Evolutionary conservation across 2,113 vertebrate species (phyloP).

Genomic region (Meles meles): DNA sequence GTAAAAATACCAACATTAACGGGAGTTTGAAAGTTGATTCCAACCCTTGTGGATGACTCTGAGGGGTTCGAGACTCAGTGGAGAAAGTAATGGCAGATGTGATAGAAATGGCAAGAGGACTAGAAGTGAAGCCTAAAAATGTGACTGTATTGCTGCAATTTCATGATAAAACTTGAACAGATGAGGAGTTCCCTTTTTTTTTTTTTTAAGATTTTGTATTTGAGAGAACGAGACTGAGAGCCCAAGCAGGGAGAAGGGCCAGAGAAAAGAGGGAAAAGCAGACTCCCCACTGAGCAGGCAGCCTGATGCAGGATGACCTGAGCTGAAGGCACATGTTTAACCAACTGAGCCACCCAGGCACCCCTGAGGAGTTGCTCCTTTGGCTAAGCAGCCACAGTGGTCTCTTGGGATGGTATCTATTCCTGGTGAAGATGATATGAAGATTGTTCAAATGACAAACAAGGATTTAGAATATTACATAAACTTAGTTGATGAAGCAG

Average conservation of each 20-base stretch:
- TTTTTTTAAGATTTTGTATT: background rate
- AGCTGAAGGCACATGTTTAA: background rate
- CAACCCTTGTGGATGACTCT: background rate
- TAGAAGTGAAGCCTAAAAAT: background rate
- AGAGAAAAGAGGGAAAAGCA: background rate
- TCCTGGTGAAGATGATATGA: background rate
- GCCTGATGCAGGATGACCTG: background rate
- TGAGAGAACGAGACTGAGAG: background rate
- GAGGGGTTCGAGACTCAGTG: background rate
- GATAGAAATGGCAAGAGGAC: background rate
- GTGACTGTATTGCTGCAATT: background rate
- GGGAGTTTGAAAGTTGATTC: background rate
- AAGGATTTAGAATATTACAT: background rate
- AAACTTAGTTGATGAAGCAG: background rate
- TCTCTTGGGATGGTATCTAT: background rate
- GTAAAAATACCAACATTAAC: background rate
- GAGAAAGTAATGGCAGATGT: background rate
- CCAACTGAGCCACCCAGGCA: background rate
- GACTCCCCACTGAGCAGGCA: background rate
- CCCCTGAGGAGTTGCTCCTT: background rate
- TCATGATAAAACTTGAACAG: background rate
- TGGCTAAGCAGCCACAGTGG: background rate
- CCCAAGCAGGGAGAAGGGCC: background rate
- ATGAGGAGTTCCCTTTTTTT: background rate
- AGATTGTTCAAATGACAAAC: background rate